Percentiles rank a stretch among this genome's conserved stretches.
phyloP scores from a whole-genome alignment of 2,797 vertebrate genomes.

The Paratrypauchen microcephalus region DNA sequence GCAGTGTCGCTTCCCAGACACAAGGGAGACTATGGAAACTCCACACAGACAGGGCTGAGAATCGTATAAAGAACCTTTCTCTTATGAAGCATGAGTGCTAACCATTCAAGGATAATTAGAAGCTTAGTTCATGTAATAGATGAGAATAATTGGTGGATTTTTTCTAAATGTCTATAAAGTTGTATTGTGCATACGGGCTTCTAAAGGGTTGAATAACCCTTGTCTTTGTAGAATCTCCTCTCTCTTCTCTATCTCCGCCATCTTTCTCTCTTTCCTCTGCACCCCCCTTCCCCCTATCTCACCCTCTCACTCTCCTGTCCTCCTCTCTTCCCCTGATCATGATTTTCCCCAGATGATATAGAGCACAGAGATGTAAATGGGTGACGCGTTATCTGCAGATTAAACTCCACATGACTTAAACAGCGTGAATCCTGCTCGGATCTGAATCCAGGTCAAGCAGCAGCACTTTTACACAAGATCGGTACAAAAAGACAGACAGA shows the following conservation, averaged over 20 bases:
- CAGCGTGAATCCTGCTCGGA: conserved; percentile 38
- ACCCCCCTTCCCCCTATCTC: not conserved
- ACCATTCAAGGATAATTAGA: too few relatives aligned
- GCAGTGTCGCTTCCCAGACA: too few relatives aligned
- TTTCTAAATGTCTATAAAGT: too few relatives aligned
- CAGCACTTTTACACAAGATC: conserved; percentile 31
- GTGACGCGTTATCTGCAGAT: conserved; percentile 57
- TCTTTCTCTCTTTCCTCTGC: not conserved
- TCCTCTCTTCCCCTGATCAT: conserved; percentile 52
- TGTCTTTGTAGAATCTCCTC: too few relatives aligned
- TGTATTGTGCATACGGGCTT: too few relatives aligned
- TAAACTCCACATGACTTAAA: conserved; percentile 40
- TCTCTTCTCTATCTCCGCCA: not conserved
- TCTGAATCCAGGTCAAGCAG: conserved; percentile 46
- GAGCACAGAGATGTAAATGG: conserved; percentile 57
- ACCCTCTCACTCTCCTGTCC: conserved; percentile 57
- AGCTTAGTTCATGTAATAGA: too few relatives aligned
- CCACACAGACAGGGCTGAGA: too few relatives aligned
- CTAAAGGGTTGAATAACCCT: too few relatives aligned
- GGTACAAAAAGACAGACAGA: not conserved
- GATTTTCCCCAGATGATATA: conserved; percentile 57
- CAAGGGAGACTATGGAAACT: too few relatives aligned
- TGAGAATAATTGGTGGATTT: too few relatives aligned
- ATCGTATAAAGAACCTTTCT: too few relatives aligned
- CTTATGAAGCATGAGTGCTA: too few relatives aligned